Conservation (phyloP, 2,888 invertebrate species). For the Drosophila rellima region DNA sequence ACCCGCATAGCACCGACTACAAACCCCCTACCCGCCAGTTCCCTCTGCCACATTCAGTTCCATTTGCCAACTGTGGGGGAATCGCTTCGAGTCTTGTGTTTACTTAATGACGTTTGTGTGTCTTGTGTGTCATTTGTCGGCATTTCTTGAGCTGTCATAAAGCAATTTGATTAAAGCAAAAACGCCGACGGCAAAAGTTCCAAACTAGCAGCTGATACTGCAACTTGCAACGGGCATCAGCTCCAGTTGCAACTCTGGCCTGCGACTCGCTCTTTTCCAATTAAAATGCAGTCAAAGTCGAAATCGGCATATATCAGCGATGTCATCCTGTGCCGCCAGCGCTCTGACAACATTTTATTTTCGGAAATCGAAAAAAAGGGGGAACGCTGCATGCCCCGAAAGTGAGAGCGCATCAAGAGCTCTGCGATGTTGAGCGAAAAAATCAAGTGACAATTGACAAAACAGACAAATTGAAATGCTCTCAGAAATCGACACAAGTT, state of each 20-base stretch:
- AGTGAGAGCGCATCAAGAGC: constrained; percentile 54
- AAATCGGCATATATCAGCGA: constrained; percentile 22
- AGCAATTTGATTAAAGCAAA: constrained; percentile 83
- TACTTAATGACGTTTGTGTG: constrained; percentile 78
- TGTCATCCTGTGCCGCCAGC: constrained; percentile 54
- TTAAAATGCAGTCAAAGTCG: constrained; percentile 70
- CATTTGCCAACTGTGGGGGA: constrained; percentile 18
- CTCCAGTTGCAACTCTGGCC: constrained; percentile 27
- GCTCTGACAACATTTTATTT: constrained; percentile 69
- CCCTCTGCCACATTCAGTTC: constrained; percentile 17
- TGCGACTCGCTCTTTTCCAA: constrained; percentile 66
- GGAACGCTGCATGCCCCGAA: constrained; percentile 32
- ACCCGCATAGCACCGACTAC: constrained; percentile 48
- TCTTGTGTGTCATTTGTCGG: constrained; percentile 80
- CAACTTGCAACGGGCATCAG: constrained; percentile 13
- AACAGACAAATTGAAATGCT: constrained; percentile 20
- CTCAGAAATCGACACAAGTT: constrained; percentile 1
- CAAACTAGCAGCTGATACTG: constrained; percentile 53
- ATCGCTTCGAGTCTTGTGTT: constrained; percentile 49
- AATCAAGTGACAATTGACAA: background rate
- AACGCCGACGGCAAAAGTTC: constrained; percentile 57
- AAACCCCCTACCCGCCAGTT: background rate
- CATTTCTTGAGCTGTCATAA: constrained; percentile 80
- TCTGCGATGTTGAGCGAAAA: background rate
- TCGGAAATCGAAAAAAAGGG: constrained; percentile 76